Base-by-base conservation (phyloP, 2,888 invertebrate genomes). In the Aporophyla nigra region DNA sequence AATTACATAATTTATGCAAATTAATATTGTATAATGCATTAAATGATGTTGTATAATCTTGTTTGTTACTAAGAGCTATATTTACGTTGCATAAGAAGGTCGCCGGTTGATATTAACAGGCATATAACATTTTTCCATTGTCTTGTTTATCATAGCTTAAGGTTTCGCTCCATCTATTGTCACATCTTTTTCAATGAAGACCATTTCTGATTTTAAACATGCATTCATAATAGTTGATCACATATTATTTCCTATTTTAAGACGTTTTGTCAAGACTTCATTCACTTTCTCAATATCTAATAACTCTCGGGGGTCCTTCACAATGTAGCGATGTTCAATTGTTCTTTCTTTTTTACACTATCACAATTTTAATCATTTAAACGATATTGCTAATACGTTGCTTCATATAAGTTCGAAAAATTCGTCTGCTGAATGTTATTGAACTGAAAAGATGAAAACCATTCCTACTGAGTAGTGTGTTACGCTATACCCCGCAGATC, bases 11-110 rank as follows among this genome's bases (percentile, higher is more conserved):
- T 43, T 21, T 69, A 83, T 83, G 63, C 49, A 69, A 79, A 79
- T 83, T 65, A 78, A 65, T 61, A 69, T 78, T 78, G 83, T 83
- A 58, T 83, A 59, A 79, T 53, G 51, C 56, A 53, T 53, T 78
- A 16, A 56, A 76, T 77, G 16, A 54, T 65, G 49, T 83, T 78
- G 78, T 49, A 46, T 79, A 78, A 65, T 78, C 65, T 69, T 59
- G 53, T 79, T 78, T 59, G 46, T 51, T 54, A 16, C 61, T 77
- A 58, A 53, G 16, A 40, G 51, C 3, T 46, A 19, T 2, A 33
- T 33, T 33, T 58, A 40, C 27, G 21, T 78, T 83, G 24, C 40
- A 49, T 83, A 78, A 21, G 63, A 78, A 83, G 63, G 70, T 54
- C 63, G 66, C 16, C 2, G 24, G 12, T 40, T 56, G n/a, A 79